phyloP scores from a whole-genome alignment of 2,113 vertebrate genomes.

The Benitochromis conjunctus region DNA sequence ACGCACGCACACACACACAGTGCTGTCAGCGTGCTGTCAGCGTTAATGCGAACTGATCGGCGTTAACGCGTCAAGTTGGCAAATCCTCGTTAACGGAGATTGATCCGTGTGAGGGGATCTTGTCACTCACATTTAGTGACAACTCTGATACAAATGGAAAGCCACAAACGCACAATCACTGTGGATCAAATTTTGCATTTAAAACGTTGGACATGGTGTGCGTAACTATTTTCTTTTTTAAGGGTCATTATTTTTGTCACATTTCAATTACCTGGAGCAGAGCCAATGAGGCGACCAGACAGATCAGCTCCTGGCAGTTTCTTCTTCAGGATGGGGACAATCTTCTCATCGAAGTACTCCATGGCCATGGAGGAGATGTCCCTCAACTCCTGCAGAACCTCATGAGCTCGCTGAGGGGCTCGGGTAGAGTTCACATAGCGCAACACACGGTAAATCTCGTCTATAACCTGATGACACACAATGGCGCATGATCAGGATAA shows the following conservation, averaged over 20 bases:
- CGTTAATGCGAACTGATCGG: too few species aligned
- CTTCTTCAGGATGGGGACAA: slow-evolving; percentile 97
- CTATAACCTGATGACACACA: slow-evolving; percentile 83
- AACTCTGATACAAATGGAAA: background rate
- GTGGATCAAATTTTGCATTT: background rate
- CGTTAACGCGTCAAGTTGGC: too few species aligned
- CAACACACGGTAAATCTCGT: slow-evolving; percentile 97
- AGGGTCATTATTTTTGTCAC: background rate
- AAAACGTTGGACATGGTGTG: background rate
- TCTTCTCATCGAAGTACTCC: slow-evolving; percentile 99
- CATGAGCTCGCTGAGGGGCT: slow-evolving; percentile 95
- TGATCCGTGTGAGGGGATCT: too few species aligned
- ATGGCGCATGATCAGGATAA: background rate
- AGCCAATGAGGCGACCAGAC: slow-evolving; percentile 93
- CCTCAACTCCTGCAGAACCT: slow-evolving; percentile 94
- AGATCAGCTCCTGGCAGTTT: slow-evolving; percentile 94
- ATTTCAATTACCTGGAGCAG: slow-evolving; percentile 83
- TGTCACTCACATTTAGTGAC: background rate
- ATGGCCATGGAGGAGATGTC: slow-evolving; percentile 99
- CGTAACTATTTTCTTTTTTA: background rate
- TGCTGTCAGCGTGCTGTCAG: too few species aligned
- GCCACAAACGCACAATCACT: background rate
- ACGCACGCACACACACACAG: too few species aligned
- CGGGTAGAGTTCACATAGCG: slow-evolving; percentile 97
- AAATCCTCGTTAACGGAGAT: too few species aligned